Evolutionary conservation across 1,140 invertebrate species (phyloP).

Genomic region (Cydia fagiglandana): DNA sequence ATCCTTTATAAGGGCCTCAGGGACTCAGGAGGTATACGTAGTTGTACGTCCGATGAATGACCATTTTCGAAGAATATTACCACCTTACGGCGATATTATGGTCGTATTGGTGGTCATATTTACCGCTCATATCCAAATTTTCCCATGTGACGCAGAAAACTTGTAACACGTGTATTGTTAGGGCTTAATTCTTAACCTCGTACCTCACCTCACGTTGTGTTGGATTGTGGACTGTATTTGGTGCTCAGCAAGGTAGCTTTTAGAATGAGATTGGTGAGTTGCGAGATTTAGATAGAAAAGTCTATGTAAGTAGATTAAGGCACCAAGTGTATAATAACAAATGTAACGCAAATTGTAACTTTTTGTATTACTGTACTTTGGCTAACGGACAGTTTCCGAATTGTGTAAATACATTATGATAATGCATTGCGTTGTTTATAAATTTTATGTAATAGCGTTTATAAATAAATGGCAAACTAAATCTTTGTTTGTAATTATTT

Average conservation of each 20-base stretch:
- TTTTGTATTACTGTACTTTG: conserved; percentile 15
- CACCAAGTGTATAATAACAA: conserved; percentile 15
- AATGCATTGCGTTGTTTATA: conserved; percentile 44
- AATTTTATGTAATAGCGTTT: conserved; percentile 60
- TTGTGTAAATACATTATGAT: conserved; percentile 4
- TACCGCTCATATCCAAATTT: neutral
- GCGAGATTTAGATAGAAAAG: neutral
- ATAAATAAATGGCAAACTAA: conserved; percentile 50
- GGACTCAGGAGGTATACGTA: too few relatives aligned
- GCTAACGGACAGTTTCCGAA: neutral
- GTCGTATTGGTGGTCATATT: neutral
- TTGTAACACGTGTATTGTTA: neutral
- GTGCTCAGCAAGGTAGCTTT: neutral
- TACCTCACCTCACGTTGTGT: neutral
- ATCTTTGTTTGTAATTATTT: conserved; percentile 3
- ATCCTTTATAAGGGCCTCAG: too few relatives aligned
- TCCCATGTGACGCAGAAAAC: too few relatives aligned
- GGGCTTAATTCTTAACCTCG: neutral
- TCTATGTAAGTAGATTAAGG: neutral
- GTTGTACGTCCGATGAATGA: too few relatives aligned
- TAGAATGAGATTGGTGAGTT: conserved; percentile 1
- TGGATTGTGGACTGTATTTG: neutral
- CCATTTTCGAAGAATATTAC: neutral
- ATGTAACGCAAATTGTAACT: conserved; percentile 3
- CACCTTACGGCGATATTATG: too few relatives aligned